Conservation (phyloP, 2,113 vertebrate species). For the Nyctibius bracteatus region DNA sequence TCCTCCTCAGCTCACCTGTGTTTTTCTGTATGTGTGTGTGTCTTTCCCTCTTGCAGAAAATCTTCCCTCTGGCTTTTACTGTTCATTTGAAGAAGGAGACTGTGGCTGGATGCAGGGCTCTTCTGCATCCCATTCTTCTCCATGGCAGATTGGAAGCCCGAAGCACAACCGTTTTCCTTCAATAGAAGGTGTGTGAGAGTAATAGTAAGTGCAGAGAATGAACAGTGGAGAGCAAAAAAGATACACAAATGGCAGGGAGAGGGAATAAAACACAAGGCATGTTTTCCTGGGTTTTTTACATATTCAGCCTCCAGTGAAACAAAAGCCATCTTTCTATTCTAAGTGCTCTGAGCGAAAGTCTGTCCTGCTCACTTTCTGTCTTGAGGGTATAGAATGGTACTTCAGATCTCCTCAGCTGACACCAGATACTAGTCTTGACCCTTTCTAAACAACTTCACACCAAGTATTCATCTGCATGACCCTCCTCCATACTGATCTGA, state of each 20-base stretch:
- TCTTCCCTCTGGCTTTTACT: conserved; percentile 91
- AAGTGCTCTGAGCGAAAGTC: background rate
- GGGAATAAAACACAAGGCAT: background rate
- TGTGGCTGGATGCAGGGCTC: conserved; percentile 82
- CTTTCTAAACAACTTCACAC: background rate
- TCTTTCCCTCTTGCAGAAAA: conserved; percentile 74
- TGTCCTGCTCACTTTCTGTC: background rate
- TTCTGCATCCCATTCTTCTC: conserved; percentile 28
- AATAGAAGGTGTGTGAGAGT: conserved; percentile 56
- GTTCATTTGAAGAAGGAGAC: conserved; percentile 86
- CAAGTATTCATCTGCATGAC: background rate
- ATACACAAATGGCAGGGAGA: background rate
- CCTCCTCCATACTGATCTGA: background rate
- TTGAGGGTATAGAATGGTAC: background rate
- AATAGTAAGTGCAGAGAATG: background rate
- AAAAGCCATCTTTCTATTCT: background rate
- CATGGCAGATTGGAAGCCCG: conserved; percentile 77
- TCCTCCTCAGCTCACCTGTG: background rate
- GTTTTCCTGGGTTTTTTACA: background rate
- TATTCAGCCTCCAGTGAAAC: background rate
- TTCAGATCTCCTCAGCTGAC: background rate
- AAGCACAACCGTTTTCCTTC: conserved; percentile 35
- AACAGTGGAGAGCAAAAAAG: background rate
- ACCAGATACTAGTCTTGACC: background rate
- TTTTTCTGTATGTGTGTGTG: background rate